Evolutionary conservation across 2,113 vertebrate genomes (phyloP).

Genomic region (Muntiacus reevesi): DNA sequence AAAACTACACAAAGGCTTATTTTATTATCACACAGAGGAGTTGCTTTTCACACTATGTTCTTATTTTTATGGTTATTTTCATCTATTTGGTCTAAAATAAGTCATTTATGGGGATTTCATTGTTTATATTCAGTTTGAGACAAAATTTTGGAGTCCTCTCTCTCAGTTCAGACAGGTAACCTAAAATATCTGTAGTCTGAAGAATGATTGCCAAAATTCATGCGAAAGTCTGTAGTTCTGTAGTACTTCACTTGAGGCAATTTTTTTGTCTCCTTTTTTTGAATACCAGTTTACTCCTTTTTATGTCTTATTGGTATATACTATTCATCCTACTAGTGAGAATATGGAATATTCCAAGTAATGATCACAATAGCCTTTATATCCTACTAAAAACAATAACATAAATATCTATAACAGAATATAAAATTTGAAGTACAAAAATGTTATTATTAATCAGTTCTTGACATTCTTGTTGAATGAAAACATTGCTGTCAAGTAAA

Average conservation of each 20-base stretch:
- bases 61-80: background rate
- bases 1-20: background rate
- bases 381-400: background rate
- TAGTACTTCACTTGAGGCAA: background rate
- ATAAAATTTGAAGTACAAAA: background rate
- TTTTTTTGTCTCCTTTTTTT: background rate
- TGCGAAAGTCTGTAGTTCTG: background rate
- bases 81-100: background rate
- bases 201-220: background rate
- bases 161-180: background rate
- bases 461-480: background rate
- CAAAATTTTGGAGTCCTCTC: background rate
- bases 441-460: background rate
- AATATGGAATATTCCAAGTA: background rate
- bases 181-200: background rate
- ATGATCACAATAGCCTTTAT: background rate
- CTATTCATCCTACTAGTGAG: background rate
- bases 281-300: background rate
- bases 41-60: background rate
- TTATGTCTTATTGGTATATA: background rate
- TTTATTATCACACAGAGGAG: background rate
- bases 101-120: background rate
- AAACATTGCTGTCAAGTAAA: background rate
- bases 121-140: background rate
- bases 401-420: background rate